Percentiles rank a stretch among this genome's conserved stretches.
Conservation (phyloP, 1,140 invertebrate genomes). For the Orussus abietinus region DNA sequence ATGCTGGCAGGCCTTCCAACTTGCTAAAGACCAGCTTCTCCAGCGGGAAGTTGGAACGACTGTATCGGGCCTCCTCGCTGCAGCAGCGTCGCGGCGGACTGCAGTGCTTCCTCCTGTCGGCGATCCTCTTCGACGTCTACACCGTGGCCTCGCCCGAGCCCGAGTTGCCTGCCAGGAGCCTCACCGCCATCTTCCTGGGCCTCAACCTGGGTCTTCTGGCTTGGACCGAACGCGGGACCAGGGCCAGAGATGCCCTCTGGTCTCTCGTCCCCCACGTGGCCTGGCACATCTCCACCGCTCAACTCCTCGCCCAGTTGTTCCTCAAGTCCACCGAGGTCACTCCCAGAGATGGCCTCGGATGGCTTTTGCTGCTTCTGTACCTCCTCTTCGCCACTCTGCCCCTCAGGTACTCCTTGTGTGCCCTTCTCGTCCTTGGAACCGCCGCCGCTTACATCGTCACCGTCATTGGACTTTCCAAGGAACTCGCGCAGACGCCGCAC, state of each 20-base stretch:
- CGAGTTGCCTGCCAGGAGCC: conserved; percentile 56
- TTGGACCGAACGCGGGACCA: conserved; percentile 49
- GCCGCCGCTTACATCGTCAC: conserved; percentile 59
- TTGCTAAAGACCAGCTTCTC: conserved; percentile 45
- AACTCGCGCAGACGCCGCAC: conserved; percentile 39
- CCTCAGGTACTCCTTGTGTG: conserved; percentile 63
- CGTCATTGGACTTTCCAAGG: conserved; percentile 52
- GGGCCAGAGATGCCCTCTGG: conserved; percentile 50
- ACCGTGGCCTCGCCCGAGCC: conserved; percentile 48
- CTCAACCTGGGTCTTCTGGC: conserved; percentile 55
- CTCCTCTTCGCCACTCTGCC: conserved; percentile 82
- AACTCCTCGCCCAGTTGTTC: conserved; percentile 58
- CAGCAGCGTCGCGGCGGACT: conserved; percentile 73
- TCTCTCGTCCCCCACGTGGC: conserved; percentile 59
- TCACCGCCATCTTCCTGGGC: conserved; percentile 54
- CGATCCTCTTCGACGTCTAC: conserved; percentile 66
- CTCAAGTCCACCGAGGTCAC: conserved; percentile 55
- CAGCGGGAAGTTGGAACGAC: conserved; percentile 58
- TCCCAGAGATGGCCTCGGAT: conserved; percentile 64
- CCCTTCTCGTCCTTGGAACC: conserved; percentile 58
- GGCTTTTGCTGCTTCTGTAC: conserved; percentile 78
- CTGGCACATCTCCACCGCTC: conserved; percentile 61
- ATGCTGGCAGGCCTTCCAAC: conserved; percentile 45
- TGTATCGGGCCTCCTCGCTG: conserved; percentile 73
- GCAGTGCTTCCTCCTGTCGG: conserved; percentile 68